phyloP scores from a whole-genome alignment of 1,140 invertebrate species.

The Drosophila bifasciata region DNA sequence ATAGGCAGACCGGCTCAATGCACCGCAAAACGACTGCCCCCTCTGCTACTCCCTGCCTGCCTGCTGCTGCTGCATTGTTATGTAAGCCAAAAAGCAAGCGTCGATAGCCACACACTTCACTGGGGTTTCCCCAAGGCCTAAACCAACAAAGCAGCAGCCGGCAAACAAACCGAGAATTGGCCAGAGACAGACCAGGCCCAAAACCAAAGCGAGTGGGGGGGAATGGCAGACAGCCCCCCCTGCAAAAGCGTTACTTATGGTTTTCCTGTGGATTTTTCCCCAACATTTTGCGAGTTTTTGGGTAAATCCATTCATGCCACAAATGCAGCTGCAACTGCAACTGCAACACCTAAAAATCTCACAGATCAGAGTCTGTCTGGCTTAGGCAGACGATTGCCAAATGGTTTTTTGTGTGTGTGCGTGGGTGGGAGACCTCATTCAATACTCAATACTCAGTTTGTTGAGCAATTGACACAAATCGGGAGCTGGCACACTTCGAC shows the following conservation, averaged over 20 bases:
- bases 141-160: conserved; percentile 16
- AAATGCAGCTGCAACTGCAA: conserved; percentile 40
- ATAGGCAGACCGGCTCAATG: conserved; percentile 31
- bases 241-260: conserved; percentile 19
- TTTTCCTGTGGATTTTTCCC: conserved; percentile 61
- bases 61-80: conserved; percentile 65
- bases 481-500: conserved; percentile 33
- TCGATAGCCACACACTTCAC: conserved; percentile 24
- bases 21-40: conserved; percentile 40
- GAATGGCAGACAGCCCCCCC: too few species aligned
- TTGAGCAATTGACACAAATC: conserved; percentile 68
- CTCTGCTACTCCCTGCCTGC: conserved; percentile 3
- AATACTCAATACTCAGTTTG: conserved; percentile 15
- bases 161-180: conserved; percentile 60
- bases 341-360: conserved; percentile 23
- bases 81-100: conserved; percentile 55
- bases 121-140: conserved; percentile 77
- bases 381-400: conserved; percentile 32
- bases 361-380: conserved; percentile 4
- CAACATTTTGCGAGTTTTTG: conserved; percentile 31
- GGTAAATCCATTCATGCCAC: conserved; percentile 65
- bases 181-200: conserved; percentile 48
- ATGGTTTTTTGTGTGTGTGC: conserved; percentile 32
- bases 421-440: conserved; percentile 28
- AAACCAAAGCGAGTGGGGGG: conserved; percentile 8